These are phyloP conservation scores for Megalops atlanticus DNA, from an alignment of 2,113 vertebrate genomes.

Conservation along the genomic window DNA sequence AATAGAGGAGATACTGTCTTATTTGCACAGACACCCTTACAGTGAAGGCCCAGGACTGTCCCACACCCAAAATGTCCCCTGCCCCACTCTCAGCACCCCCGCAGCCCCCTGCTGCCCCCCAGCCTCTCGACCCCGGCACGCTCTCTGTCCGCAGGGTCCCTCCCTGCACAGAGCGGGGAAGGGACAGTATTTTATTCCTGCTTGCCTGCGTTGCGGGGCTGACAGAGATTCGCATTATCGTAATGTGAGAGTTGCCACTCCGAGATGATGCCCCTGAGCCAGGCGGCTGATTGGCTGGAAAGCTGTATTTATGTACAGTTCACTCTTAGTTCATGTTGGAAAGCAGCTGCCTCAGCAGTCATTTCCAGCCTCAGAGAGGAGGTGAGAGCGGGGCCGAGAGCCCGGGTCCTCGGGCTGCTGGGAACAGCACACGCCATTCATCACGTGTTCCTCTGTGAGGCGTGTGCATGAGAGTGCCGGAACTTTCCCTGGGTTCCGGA, in stretches of 20 bases:
- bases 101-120: not conserved
- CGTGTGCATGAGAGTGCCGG: too few relatives aligned
- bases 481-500: slow-evolving; percentile 29
- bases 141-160: slow-evolving; percentile 48
- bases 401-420: not conserved
- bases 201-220: slow-evolving; percentile 91
- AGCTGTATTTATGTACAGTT: slow-evolving; percentile 96
- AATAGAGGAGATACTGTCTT: not conserved
- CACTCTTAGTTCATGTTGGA: slow-evolving; percentile 93
- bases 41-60: not conserved
- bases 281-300: slow-evolving; percentile 88
- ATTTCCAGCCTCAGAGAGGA: slow-evolving; percentile 77
- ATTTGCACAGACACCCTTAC: not conserved
- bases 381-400: not conserved
- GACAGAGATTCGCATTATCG: slow-evolving; percentile 92
- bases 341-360: slow-evolving; percentile 82
- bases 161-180: slow-evolving; percentile 38
- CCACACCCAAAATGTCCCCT: not conserved
- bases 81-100: not conserved
- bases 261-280: slow-evolving; percentile 91
- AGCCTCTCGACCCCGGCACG: not conserved
- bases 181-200: slow-evolving; percentile 83
- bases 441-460: too few relatives aligned
- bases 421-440: not conserved
- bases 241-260: slow-evolving; percentile 94